phyloP scores from a whole-genome alignment of 2,888 invertebrate genomes.

The Lordiphosa fenestrarum region DNA sequence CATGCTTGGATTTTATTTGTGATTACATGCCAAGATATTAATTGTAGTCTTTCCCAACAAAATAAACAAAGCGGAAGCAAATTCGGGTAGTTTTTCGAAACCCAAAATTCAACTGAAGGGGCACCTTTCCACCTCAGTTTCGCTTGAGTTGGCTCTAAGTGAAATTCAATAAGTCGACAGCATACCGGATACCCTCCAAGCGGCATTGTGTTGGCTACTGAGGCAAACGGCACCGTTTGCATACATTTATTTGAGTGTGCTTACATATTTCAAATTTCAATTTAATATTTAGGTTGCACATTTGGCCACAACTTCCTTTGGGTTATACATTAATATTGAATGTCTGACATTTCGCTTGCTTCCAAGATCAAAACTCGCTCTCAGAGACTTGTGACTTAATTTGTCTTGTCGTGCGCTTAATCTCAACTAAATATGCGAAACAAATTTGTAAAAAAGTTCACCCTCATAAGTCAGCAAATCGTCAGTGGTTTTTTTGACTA shows the following conservation, averaged over 20 bases:
- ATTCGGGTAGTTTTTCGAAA: constrained; percentile 8
- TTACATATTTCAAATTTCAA: constrained; percentile 29
- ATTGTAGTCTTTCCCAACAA: no score
- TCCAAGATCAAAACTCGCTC: neutral
- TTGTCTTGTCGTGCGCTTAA: constrained; percentile 20
- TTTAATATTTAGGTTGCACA: constrained; percentile 32
- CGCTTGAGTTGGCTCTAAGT: constrained; percentile 60
- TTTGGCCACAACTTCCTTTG: constrained; percentile 18
- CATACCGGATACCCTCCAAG: constrained; percentile 46
- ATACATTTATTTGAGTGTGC: neutral
- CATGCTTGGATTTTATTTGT: no score
- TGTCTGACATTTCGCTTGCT: no score
- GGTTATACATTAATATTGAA: no score
- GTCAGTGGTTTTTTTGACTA: constrained; percentile 35
- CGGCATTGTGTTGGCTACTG: neutral
- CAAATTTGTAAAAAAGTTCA: constrained; percentile 30
- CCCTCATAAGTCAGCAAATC: constrained; percentile 40
- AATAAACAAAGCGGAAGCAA: no score
- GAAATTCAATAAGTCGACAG: constrained; percentile 74
- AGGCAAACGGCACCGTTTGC: neutral
- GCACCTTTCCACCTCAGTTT: constrained; percentile 42
- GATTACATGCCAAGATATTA: constrained; percentile 5
- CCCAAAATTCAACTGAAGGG: constrained; percentile 46
- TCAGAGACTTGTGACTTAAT: constrained; percentile 30
- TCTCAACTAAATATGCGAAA: constrained; percentile 45